A percentile compares a stretch with the other conserved stretches of the same genome.
Conservation (phyloP, 2,888 invertebrate genomes). For the Nematopogon swammerdamellus region DNA sequence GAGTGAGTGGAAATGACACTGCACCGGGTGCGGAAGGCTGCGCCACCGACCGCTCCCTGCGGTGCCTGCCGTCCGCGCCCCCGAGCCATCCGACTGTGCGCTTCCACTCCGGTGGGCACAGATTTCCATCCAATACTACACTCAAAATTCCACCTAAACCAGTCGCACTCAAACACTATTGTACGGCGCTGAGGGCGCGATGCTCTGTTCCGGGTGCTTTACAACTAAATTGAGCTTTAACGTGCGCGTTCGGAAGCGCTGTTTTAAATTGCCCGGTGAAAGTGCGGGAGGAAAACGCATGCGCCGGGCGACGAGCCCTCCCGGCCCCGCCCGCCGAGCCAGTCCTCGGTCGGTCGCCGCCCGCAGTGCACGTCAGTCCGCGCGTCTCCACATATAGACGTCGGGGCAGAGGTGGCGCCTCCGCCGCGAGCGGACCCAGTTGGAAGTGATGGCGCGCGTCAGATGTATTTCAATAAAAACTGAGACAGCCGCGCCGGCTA, state of each 20-base stretch:
- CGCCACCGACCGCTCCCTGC: slow-evolving; percentile 9
- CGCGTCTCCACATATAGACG: slow-evolving; percentile 8
- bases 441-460: not conserved
- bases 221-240: not conserved
- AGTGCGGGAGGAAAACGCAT: slow-evolving; percentile 21
- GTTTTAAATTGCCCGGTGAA: slow-evolving; percentile 10
- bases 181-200: not conserved
- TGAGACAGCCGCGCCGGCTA: not conserved
- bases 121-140: slow-evolving; percentile 1
- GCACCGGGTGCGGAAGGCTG: slow-evolving; percentile 24
- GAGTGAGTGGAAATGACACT: slow-evolving; percentile 52
- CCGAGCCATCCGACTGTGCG: not conserved
- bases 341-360: slow-evolving; percentile 29
- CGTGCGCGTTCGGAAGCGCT: not conserved
- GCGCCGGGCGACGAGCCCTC: slow-evolving; percentile 11
- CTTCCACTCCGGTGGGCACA: not conserved
- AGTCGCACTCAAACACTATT: not conserved
- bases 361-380: slow-evolving; percentile 17
- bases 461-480: not conserved
- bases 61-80: slow-evolving; percentile 27
- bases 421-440: not conserved
- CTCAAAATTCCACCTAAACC: slow-evolving; percentile 16
- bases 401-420: slow-evolving; percentile 25
- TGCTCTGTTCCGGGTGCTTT: not conserved
- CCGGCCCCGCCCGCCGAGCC: slow-evolving; percentile 18